Base-by-base conservation (phyloP, 1,140 invertebrate genomes). In the Zaprionus gabonicus region DNA sequence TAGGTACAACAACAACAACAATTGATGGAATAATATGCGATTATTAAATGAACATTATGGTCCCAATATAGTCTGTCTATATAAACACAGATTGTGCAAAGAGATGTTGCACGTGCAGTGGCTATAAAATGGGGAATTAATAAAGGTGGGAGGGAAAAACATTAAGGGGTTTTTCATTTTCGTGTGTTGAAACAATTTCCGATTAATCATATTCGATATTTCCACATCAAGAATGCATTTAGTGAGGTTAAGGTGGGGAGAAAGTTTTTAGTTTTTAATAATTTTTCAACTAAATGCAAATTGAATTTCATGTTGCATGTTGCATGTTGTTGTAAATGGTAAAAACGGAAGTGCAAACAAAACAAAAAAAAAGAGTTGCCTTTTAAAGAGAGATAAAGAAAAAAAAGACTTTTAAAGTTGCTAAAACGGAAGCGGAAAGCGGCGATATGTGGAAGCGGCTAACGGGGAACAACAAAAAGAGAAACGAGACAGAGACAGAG, bases 341-440 rank as follows among this genome's bases (percentile, higher is more conserved):
- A 56, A 72, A 71, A 72, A 71, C 69, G 74, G 74, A 76, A 76
- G 74, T 72, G 1, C 46, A 23, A 12, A 51, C 46, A 51, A 4
- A 51, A 4, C 23, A 51, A 49, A 59, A 6, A 31, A 51, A 51
- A 69, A 69, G 34, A 58, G 73, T 69, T 62, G 28, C 34, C 44
- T 59, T 67, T 27, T 46, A 46, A 46, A 46, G n/a, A 41, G n/a
- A 46, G 62, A 49, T 27, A 34, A 5, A 57, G 31, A 62, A 67
- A 62, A 72, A 72, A 72, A 49, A 53, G 53, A 36, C 60, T 51
- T 46, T 27, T 5, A 49, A 62, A 31, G 15, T 74, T 58, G 41
- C 41, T 17, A 46, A 59, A 76, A 72, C 74, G 74, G 74, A 76
- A 76, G 74, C 70, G 74, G 62, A 76, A 76, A 75, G 67, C 57